phyloP scores from a whole-genome alignment of 2,113 vertebrate species.

The Cnemophilus loriae region DNA sequence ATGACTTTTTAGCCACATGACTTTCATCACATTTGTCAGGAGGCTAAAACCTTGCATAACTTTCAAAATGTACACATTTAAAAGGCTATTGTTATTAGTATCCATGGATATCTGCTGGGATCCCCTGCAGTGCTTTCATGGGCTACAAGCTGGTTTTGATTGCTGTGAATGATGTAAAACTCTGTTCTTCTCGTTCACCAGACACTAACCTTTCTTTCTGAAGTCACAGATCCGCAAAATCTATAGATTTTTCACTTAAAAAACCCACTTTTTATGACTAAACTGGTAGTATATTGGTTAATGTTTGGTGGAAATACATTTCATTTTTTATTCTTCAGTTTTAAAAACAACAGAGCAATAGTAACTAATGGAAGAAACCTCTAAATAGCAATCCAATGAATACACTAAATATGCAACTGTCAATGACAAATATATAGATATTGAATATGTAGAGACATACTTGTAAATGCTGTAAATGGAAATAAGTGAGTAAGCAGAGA shows the following conservation, averaged over 20 bases:
- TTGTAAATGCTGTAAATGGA: not conserved
- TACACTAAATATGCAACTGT: not conserved
- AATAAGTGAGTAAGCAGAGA: not conserved
- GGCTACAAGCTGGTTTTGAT: not conserved
- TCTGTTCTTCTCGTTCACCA: not conserved
- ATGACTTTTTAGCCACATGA: not conserved
- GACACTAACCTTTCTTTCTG: not conserved
- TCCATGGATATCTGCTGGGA: not conserved
- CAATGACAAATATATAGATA: not conserved
- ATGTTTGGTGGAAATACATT: not conserved
- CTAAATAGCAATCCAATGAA: not conserved
- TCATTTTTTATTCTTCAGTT: not conserved
- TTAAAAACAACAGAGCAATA: not conserved
- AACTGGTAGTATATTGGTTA: not conserved
- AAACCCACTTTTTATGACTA: not conserved
- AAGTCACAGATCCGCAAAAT: not conserved
- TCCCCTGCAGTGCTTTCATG: not conserved
- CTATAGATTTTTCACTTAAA: not conserved
- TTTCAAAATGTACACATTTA: not conserved
- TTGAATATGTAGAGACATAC: not conserved
- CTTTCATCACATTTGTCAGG: not conserved
- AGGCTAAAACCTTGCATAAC: not conserved
- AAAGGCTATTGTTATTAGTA: not conserved
- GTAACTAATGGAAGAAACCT: not conserved
- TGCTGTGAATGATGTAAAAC: not conserved